A percentile compares a stretch with the other conserved stretches of the same genome.
phyloP scores from a whole-genome alignment of 1,140 invertebrate genomes.

The Dendrolimus punctatus region DNA sequence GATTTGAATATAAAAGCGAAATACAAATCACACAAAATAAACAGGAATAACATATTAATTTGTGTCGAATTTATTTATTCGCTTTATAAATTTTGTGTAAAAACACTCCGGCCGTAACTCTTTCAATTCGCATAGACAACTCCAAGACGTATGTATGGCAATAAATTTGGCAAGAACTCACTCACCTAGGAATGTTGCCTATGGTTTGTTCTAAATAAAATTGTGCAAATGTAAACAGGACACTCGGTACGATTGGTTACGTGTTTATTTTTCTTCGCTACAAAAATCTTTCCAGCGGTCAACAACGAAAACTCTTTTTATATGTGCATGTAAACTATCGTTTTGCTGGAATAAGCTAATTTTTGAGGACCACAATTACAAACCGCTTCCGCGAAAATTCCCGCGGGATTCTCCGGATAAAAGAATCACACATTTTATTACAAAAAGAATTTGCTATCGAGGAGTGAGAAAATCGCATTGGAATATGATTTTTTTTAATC shows the following conservation, averaged over 20 bases:
- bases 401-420: too few relatives aligned
- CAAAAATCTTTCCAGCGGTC: neutral
- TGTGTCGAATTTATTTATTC: slow-evolving; percentile 18
- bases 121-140: neutral
- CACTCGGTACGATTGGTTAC: neutral
- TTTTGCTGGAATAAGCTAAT: too few relatives aligned
- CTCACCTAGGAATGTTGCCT: slow-evolving; percentile 5
- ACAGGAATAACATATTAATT: slow-evolving; percentile 6
- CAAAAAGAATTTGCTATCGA: too few relatives aligned
- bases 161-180: slow-evolving; percentile 23
- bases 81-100: slow-evolving; percentile 19
- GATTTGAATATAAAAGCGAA: slow-evolving; percentile 6
- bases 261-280: slow-evolving; percentile 12
- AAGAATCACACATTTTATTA: too few relatives aligned
- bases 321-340: too few relatives aligned
- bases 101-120: slow-evolving; percentile 14
- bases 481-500: too few relatives aligned
- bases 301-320: neutral
- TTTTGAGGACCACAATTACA: too few relatives aligned
- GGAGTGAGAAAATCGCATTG: too few relatives aligned
- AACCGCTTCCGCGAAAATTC: too few relatives aligned
- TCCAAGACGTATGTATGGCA: slow-evolving; percentile 6
- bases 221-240: slow-evolving; percentile 14
- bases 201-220: slow-evolving; percentile 13
- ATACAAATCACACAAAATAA: slow-evolving; percentile 16